Percentiles rank a stretch among this genome's conserved stretches.
Evolutionary conservation across 2,113 vertebrate genomes (phyloP).

Genomic region (Ceuthmochares aereus): DNA sequence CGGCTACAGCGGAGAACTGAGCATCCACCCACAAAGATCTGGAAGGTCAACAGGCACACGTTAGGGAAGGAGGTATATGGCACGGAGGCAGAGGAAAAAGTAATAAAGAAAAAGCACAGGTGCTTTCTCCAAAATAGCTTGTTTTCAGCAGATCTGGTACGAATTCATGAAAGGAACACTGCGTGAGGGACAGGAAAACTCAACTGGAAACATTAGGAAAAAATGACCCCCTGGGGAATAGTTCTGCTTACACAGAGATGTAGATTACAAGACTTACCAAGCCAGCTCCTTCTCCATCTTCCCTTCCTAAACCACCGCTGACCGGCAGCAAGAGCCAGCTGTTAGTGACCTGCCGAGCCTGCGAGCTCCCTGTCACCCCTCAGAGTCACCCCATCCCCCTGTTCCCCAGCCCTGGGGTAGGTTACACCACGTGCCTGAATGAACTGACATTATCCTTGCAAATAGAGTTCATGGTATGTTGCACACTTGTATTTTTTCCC

Average conservation of each 20-base stretch:
- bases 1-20: not conserved
- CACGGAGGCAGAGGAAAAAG: not conserved
- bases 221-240: not conserved
- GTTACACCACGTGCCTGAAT: slow-evolving; percentile 20
- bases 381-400: not conserved
- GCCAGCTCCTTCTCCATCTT: not conserved
- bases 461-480: slow-evolving; percentile 11
- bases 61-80: not conserved
- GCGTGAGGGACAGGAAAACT: not conserved
- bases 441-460: slow-evolving; percentile 9
- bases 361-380: not conserved
- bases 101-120: not conserved
- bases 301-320: not conserved
- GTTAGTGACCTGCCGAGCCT: not conserved
- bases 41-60: not conserved
- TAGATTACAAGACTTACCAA: not conserved
- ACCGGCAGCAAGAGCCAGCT: not conserved
- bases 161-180: not conserved
- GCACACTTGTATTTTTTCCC: not conserved
- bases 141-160: not conserved
- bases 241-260: not conserved
- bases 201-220: not conserved
- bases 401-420: not conserved
- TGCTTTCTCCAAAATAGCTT: not conserved
- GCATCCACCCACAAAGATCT: not conserved